Evolutionary conservation across 2,888 invertebrate species (phyloP), one percentile per base, ranked within the genome.

Genomic region (Drosophila nr. perissopoda): DNA sequence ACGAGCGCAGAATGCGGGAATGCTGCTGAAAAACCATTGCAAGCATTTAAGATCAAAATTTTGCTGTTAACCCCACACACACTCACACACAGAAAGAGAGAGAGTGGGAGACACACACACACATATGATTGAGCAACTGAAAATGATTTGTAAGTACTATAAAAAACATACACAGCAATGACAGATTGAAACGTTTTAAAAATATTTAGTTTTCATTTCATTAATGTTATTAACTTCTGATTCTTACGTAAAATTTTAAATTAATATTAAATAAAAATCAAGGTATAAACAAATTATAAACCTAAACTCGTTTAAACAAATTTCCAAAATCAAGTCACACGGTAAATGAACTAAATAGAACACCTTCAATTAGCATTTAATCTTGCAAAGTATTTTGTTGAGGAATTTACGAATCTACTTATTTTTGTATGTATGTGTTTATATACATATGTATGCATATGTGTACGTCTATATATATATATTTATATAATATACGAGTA

Each of bases 31-130:
- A 58, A 40, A 25, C 59, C 31, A 31, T 42, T 18, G 31, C 42
- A 42, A 42, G 31, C 48, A 58, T 69, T 69, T 27, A 69, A 45
- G 49, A 71, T 38, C 31, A 34, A 21, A 57, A 49, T 49, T 58
- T 60, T 49, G 48, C 57, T 34, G 48, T 40, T 56, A 56, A 21
- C 48, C 34, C 18, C 21, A 4, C 11, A 31, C 31, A 27, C 36
- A 45, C 52, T 16, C 31, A 31, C 36, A 31, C 34, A 34, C 0
- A 33, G 11, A 11, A 0, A 8, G 13, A 29, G 18, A 7, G 18
- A 21, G 45, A 7, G 21, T 13, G 42, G 21, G 1, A 21, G 21
- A 7, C 25, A 16, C 29, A 45, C 36, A 31, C 27, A 38, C 18
- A 49, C 29, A n/a, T 25, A n/a, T 18, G 27, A 38, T 11, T 25